Conservation (phyloP, 2,113 vertebrate genomes). For the Nyctibius bracteatus region DNA sequence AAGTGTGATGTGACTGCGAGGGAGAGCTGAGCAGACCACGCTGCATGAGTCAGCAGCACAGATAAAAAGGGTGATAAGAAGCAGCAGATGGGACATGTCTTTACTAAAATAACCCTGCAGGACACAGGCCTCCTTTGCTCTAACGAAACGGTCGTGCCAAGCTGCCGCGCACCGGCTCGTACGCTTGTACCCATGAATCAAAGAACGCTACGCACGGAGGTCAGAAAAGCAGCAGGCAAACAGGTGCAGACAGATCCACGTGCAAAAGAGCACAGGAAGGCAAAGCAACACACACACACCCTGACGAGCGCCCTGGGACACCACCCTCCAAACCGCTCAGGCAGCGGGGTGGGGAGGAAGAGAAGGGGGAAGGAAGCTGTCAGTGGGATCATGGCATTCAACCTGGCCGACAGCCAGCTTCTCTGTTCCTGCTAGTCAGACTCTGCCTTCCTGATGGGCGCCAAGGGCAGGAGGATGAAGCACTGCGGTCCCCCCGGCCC, state of each 20-base stretch:
- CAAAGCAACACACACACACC: not conserved
- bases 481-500: accelerated
- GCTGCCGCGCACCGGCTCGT: not conserved
- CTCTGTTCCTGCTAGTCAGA: not conserved
- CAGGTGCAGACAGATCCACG: not conserved
- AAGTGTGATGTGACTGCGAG: slow-evolving; percentile 38
- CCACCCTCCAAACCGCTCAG: not conserved
- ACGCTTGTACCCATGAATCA: not conserved
- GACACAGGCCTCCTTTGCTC: slow-evolving; percentile 27
- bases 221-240: not conserved
- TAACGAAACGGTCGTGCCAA: slow-evolving; percentile 21
- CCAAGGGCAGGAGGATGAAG: not conserved
- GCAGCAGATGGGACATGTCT: slow-evolving; percentile 58
- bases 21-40: slow-evolving; percentile 51
- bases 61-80: slow-evolving; percentile 66
- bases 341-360: not conserved
- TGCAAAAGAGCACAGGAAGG: not conserved
- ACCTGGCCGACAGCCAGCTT: not conserved
- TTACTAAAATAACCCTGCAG: slow-evolving; percentile 34
- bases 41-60: slow-evolving; percentile 49
- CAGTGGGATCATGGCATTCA: not conserved
- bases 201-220: not conserved
- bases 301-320: accelerated
- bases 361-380: slow-evolving; percentile 11
- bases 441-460: not conserved